Percentiles rank a stretch among this genome's conserved stretches.
Conservation (phyloP, 1,140 invertebrate genomes). For the Arion vulgaris region DNA sequence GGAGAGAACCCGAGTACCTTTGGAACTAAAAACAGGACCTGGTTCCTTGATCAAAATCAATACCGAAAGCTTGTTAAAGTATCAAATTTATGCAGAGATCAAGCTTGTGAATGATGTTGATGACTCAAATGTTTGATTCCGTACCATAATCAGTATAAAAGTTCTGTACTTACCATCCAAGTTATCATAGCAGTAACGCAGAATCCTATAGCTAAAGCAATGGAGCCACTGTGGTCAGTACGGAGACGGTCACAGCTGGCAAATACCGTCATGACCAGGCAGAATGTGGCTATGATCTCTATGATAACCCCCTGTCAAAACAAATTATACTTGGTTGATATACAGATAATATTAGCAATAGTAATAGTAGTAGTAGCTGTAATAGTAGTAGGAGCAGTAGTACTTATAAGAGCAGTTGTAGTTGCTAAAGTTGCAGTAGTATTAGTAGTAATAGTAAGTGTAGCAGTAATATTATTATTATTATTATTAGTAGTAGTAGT, state of each 20-base stretch:
- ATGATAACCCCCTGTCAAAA: constrained; percentile 80
- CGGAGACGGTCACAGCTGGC: constrained; percentile 85
- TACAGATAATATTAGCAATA: background rate
- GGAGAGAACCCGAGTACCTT: no score
- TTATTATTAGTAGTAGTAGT: background rate
- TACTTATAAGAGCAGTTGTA: background rate
- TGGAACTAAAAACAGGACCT: no score
- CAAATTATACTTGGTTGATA: background rate
- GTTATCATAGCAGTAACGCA: constrained; percentile 85
- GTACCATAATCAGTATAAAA: no score
- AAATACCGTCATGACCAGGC: constrained; percentile 88
- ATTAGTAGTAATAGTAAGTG: background rate
- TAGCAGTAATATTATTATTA: background rate
- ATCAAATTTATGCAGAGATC: no score
- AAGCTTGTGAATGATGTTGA: no score
- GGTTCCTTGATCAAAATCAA: no score
- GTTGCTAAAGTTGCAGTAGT: background rate
- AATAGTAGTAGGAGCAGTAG: background rate
- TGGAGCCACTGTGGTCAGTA: constrained; percentile 86
- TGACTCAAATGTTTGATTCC: no score
- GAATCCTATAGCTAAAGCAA: constrained; percentile 88
- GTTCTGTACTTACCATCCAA: constrained; percentile 76
- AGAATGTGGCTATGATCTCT: constrained; percentile 88
- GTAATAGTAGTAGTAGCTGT: background rate
- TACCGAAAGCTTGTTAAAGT: no score